Conservation (phyloP, 2,888 invertebrate genomes). For the Acleris cristana region DNA sequence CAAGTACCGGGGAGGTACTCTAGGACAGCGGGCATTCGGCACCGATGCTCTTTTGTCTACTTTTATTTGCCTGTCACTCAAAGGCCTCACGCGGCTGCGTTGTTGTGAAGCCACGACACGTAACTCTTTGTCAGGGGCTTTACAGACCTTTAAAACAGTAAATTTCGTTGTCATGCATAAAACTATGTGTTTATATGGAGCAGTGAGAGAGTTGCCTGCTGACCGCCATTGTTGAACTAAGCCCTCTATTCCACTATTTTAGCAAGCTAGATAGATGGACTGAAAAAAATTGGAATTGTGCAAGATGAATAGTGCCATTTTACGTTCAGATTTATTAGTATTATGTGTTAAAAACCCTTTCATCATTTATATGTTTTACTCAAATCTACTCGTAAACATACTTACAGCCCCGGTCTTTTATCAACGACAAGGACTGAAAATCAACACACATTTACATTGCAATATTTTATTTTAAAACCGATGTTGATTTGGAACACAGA, state of each 20-base stretch:
- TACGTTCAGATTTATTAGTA: slow-evolving; percentile 41
- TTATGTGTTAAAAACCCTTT: slow-evolving; percentile 11
- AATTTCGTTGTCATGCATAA: slow-evolving; percentile 79
- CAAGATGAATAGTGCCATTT: slow-evolving; percentile 54
- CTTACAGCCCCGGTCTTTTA: no score
- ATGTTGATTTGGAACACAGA: slow-evolving; percentile 47
- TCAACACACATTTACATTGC: slow-evolving; percentile 1
- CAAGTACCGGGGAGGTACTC: slow-evolving; percentile 37
- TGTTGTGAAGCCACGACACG: slow-evolving; percentile 69
- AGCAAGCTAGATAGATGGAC: no score
- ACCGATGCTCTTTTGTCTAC: slow-evolving; percentile 65
- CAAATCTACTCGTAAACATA: no score
- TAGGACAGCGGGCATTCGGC: slow-evolving; percentile 34
- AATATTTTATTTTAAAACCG: slow-evolving; percentile 22
- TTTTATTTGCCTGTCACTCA: slow-evolving; percentile 81
- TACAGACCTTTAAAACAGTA: slow-evolving; percentile 70
- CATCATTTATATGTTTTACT: not conserved
- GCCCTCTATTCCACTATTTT: slow-evolving; percentile 15
- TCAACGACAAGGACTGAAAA: no score
- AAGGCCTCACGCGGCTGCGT: slow-evolving; percentile 63
- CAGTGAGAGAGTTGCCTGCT: slow-evolving; percentile 41
- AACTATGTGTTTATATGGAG: slow-evolving; percentile 68
- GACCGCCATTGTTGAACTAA: slow-evolving; percentile 49
- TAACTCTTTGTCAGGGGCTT: slow-evolving; percentile 70
- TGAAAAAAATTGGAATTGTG: not conserved